Evolutionary conservation across 2,113 vertebrate species (phyloP), one percentile per base, ranked within the genome.

Genomic region (Eulacestoma nigropectus): DNA sequence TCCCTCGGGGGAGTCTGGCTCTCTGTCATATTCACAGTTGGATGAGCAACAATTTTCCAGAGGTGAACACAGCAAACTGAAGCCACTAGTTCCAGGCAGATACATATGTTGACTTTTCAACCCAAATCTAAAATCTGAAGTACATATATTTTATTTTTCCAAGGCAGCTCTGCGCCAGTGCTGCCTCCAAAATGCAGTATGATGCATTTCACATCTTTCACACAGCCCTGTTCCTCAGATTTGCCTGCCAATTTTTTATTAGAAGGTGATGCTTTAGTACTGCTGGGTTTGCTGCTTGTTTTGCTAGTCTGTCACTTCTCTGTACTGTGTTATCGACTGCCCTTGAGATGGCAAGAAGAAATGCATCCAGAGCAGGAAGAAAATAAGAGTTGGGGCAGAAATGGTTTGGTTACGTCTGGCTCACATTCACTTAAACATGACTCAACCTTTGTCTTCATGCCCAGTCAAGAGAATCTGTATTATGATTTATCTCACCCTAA

Each of bases 11-110:
- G 44, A 73, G 50, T 33, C 69, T 79, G 82, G 15, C 55, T 94
- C 81, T 85, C 82, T 95, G 84, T 89, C 90, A 94, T 94, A 76
- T 95, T 96, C 86, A 94, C 85, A 84, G 93, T 22, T 96, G 93
- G 77, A 78, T 91, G 67, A 95, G 83, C 90, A 96, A 83, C 93
- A 95, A 92, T 96, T 96, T 96, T 96, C 97, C 94, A 92, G 94
- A 93, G 49, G 55, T 94, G 91, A 95, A 56, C 90, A 87, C 3
- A 96, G 74, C 70, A 97, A 93, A 94, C 87, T 76, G 74, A 96
- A 95, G 53, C 55, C 67, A 82, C 74, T 70, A 59, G 47, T 93
- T 92, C 44, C 73, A 93, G 63, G 74, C 77, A 87, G 80, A 63
- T 93, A 89, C 79, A 84, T 89, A 85, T 84, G 84, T 91, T 94